Evolutionary conservation across 2,888 invertebrate species (phyloP), one percentile per base, ranked within the genome.

Genomic region (Ectemnius continuus): DNA sequence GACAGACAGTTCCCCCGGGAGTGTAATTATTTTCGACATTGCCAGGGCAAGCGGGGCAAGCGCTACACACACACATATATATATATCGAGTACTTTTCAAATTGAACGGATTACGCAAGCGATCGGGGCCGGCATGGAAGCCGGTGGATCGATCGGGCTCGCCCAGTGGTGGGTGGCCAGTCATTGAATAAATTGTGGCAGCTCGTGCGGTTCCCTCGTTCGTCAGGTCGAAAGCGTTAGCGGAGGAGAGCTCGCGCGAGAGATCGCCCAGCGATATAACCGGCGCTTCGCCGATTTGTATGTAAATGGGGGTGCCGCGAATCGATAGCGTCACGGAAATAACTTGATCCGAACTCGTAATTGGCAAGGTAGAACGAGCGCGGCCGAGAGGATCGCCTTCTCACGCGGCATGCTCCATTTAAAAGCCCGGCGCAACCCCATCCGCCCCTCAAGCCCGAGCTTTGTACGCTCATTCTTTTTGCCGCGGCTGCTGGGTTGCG

Each of bases 321-420:
- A 14, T 62, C 74, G 69, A 76, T 78, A 67, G 80, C 65, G 57
- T 58, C 74, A 68, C 76, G 83, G 83, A 80, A 82, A 82, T 82
- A 82, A 82, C 78, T 78, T 61, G 75, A 83, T 79, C 73, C 69
- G 60, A 72, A 76, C 68, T 79, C 70, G 83, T 76, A 76, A 83
- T 80, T 75, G 80, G 76, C 13, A 56, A 59, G 62, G 28, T 48
- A 45, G 23, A 58, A 26, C n/a, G 45, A 65, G 45, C 5, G 36
- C 0, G 36, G 1, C 0, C 0, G 11, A 11, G 36, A 36, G 36
- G 36, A 36, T 36, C 60, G 59, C 47, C 20, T 6, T 14, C 26
- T 47, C 58, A 61, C 45, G 61, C 16, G 36, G 36, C 45, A 20
- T 23, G 26, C 52, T 67, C 47, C 20, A 59, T 60, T 60, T 60